These are phyloP conservation scores for Pocillopora verrucosa DNA, from an alignment of 64 coral and sea anemone species.

Conservation along the genomic window DNA sequence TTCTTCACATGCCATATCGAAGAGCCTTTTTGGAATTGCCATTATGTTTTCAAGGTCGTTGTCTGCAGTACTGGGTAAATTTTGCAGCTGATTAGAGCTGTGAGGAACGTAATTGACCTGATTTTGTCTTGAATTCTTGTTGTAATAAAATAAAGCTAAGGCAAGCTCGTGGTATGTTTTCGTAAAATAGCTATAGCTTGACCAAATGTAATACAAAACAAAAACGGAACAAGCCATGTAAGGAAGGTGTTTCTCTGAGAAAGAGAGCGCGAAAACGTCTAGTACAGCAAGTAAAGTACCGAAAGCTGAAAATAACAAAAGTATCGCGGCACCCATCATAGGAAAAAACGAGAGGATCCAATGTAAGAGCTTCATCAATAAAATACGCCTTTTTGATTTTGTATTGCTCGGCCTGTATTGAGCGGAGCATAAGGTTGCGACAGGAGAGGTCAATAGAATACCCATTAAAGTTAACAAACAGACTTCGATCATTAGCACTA, in stretches of 20 bases:
- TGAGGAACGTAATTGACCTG: too few relatives aligned
- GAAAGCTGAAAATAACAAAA: neutral
- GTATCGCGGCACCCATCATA: neutral
- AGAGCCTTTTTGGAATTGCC: conserved; percentile 18
- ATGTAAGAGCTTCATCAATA: too few relatives aligned
- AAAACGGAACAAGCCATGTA: neutral
- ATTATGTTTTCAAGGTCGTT: neutral
- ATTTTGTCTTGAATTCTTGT: neutral
- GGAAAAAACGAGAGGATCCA: neutral
- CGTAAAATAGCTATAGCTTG: conserved; percentile 21
- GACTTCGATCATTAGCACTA: neutral
- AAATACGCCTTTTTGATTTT: too few relatives aligned
- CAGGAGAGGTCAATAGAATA: neutral
- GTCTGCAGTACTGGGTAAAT: neutral
- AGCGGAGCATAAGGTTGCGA: neutral
- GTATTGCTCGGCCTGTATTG: too few relatives aligned
- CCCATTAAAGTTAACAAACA: too few relatives aligned
- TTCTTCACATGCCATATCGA: conserved; percentile 12
- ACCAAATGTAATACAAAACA: neutral
- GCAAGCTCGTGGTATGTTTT: conserved; percentile 21
- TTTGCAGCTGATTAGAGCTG: neutral
- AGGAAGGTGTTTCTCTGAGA: neutral
- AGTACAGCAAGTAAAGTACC: neutral
- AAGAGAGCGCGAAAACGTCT: neutral
- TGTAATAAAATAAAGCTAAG: neutral